Evolutionary conservation across 2,113 vertebrate genomes (phyloP).

Genomic region (Ahaetulla prasina): DNA sequence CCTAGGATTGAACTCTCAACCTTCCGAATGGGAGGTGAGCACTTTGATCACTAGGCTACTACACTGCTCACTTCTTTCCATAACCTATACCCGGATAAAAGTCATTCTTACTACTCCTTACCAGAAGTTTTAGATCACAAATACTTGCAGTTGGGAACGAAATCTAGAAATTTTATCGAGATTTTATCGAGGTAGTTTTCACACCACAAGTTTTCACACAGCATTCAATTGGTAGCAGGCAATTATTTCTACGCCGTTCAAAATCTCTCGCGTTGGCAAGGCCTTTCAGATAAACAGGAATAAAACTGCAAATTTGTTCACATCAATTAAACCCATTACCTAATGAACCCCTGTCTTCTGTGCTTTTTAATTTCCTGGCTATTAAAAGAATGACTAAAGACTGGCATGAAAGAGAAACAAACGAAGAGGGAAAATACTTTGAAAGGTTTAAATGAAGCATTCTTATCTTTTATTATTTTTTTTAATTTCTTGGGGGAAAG

Average conservation of each 20-base stretch:
- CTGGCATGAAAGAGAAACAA: slow-evolving; percentile 32
- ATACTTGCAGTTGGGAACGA: background rate
- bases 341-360: slow-evolving; percentile 43
- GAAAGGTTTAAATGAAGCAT: slow-evolving; percentile 55
- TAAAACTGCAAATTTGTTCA: slow-evolving; percentile 54
- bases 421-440: slow-evolving; percentile 27
- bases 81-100: background rate
- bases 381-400: slow-evolving; percentile 15
- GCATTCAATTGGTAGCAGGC: background rate
- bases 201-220: slow-evolving; percentile 16
- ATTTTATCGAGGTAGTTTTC: slow-evolving; percentile 42
- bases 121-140: background rate
- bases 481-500: slow-evolving; percentile 21
- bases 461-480: background rate
- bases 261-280: slow-evolving; percentile 44
- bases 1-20: background rate
- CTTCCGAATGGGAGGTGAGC: background rate
- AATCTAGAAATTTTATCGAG: background rate
- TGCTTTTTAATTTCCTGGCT: slow-evolving; percentile 44
- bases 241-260: slow-evolving; percentile 39
- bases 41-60: background rate
- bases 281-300: slow-evolving; percentile 44
- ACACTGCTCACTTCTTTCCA: background rate
- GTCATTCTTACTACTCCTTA: background rate
- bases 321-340: slow-evolving; percentile 55